Evolutionary conservation across 2,888 invertebrate genomes (phyloP).

Genomic region (Pasiphila rectangulata): DNA sequence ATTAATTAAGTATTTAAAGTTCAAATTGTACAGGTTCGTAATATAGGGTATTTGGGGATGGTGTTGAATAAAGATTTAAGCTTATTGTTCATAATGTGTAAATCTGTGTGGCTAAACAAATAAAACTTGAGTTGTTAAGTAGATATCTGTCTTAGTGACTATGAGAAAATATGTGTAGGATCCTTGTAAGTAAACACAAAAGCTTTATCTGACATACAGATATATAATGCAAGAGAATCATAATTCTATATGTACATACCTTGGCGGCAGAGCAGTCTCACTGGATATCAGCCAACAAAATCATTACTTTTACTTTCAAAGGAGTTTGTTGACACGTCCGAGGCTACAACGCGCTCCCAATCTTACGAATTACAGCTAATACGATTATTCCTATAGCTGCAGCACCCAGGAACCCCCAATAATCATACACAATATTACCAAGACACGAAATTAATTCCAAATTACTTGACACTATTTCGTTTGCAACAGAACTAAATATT

Average conservation of each 20-base stretch:
- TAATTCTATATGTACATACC: too few species aligned
- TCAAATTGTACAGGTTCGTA: too few species aligned
- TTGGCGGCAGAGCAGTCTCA: conserved; percentile 37
- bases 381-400: conserved; percentile 45
- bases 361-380: conserved; percentile 39
- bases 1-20: too few species aligned
- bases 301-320: conserved; percentile 53
- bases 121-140: too few species aligned
- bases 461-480: conserved; percentile 64
- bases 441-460: conserved; percentile 56
- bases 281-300: conserved; percentile 42
- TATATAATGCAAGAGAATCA: too few species aligned
- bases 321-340: conserved; percentile 33
- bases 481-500: conserved; percentile 63
- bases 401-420: conserved; percentile 49
- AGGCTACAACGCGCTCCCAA: conserved; percentile 36
- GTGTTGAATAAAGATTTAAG: too few species aligned
- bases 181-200: too few species aligned
- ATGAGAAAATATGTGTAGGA: neutral
- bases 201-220: too few species aligned
- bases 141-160: too few species aligned
- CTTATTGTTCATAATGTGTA: too few species aligned
- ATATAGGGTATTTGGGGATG: too few species aligned
- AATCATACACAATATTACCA: conserved; percentile 48
- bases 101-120: too few species aligned